phyloP scores from a whole-genome alignment of 2,797 vertebrate genomes.

The Tangara arthus region DNA sequence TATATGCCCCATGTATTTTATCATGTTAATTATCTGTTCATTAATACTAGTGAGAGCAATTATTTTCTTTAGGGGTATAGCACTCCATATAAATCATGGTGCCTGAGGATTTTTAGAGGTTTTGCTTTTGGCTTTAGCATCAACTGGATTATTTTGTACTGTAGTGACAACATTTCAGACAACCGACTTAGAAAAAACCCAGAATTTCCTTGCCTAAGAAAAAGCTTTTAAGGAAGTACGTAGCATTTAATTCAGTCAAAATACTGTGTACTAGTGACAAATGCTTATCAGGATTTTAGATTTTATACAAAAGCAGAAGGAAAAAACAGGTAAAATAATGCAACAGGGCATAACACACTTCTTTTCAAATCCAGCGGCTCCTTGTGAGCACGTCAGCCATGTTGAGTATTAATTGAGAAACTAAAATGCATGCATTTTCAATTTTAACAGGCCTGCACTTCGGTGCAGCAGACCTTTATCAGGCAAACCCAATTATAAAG shows the following conservation, averaged over 20 bases:
- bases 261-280: not conserved
- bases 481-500: not conserved
- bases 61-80: constrained; percentile 21
- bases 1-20: not conserved
- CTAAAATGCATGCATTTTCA: not conserved
- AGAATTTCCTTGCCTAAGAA: not conserved
- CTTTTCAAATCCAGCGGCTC: not conserved
- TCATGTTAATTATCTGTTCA: constrained; percentile 29
- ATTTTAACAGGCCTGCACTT: not conserved
- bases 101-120: not conserved
- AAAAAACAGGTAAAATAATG: not conserved
- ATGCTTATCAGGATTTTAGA: not conserved
- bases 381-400: not conserved
- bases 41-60: constrained; percentile 22
- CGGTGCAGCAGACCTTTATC: not conserved
- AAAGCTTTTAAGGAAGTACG: not conserved
- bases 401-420: not conserved
- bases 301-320: not conserved
- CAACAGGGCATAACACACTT: not conserved
- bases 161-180: not conserved
- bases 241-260: not conserved
- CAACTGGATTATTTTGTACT: not conserved
- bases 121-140: not conserved
- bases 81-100: not conserved
- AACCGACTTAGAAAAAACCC: not conserved